These are phyloP conservation scores for Lithophane semibrunnea DNA, from an alignment of 2,888 invertebrate genomes.

Conservation along the genomic window DNA sequence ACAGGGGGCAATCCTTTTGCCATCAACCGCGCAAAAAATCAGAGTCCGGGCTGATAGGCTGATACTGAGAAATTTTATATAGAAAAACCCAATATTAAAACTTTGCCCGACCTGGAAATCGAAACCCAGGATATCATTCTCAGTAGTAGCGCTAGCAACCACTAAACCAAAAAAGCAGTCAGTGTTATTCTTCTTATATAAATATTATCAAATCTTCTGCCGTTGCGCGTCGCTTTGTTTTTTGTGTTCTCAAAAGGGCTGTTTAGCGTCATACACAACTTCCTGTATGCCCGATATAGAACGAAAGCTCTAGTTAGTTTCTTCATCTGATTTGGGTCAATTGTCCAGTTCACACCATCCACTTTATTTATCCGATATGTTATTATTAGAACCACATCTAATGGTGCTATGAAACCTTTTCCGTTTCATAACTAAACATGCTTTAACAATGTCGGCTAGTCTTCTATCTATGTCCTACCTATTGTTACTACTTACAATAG, in stretches of 20 bases:
- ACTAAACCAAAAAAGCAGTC: background rate
- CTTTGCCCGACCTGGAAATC: background rate
- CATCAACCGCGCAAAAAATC: background rate
- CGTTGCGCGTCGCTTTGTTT: background rate
- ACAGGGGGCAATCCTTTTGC: background rate
- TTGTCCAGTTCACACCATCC: conserved; percentile 1
- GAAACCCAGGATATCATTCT: background rate
- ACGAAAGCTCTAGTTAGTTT: conserved; percentile 11
- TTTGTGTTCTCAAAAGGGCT: conserved; percentile 9
- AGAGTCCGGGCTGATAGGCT: background rate
- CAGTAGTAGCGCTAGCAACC: background rate
- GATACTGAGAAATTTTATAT: background rate
- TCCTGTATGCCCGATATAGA: conserved; percentile 39
- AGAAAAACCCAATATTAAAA: too few relatives aligned
- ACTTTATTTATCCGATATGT: conserved; percentile 17
- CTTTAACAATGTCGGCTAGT: background rate
- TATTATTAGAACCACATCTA: conserved; percentile 24
- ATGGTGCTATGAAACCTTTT: conserved; percentile 23
- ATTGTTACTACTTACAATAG: background rate
- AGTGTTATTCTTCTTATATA: too few relatives aligned
- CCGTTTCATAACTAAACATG: background rate
- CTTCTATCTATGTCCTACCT: background rate
- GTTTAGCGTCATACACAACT: conserved; percentile 7
- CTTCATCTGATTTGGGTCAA: conserved; percentile 41
- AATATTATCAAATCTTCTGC: background rate